These are phyloP conservation scores for Parasteatoda tepidariorum DNA, from an alignment of 1,140 invertebrate species.

Conservation along the genomic window DNA sequence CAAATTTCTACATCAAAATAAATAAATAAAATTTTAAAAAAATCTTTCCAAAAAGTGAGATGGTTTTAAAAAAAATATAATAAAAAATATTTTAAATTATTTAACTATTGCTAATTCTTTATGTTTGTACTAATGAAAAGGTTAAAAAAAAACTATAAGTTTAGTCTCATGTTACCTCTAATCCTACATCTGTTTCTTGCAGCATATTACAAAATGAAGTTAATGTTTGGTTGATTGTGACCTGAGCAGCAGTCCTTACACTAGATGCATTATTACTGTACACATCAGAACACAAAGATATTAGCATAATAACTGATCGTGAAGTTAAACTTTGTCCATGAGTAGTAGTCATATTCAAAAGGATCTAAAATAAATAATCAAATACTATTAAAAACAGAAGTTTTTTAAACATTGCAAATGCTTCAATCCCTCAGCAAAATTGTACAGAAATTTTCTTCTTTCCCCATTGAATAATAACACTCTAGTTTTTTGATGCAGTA, in stretches of 20 bases:
- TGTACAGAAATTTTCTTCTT: no score
- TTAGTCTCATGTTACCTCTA: conserved; percentile 12
- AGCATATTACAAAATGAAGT: conserved; percentile 83
- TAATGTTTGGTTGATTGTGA: conserved; percentile 84
- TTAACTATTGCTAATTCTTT: no score
- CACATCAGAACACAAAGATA: conserved; percentile 80
- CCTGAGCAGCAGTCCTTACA: conserved; percentile 82
- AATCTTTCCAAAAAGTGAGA: no score
- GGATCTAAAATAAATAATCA: conserved; percentile 75
- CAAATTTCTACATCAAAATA: no score
- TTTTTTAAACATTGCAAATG: not conserved
- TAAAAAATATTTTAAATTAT: no score
- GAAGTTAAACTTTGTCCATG: conserved; percentile 86
- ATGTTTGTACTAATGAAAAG: no score
- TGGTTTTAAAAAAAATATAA: no score
- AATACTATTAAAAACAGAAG: conserved; percentile 2
- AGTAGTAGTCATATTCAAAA: conserved; percentile 83
- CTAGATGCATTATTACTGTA: conserved; percentile 80
- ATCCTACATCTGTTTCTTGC: conserved; percentile 79
- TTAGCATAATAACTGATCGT: conserved; percentile 81
- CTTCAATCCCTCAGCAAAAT: not conserved
- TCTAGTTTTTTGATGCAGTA: no score
- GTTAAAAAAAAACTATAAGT: no score
- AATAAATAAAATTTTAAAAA: no score
- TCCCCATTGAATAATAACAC: no score